A percentile compares a stretch with the other conserved stretches of the same genome.
phyloP scores from a whole-genome alignment of 2,888 invertebrate genomes.

The Cetonia aurata region DNA sequence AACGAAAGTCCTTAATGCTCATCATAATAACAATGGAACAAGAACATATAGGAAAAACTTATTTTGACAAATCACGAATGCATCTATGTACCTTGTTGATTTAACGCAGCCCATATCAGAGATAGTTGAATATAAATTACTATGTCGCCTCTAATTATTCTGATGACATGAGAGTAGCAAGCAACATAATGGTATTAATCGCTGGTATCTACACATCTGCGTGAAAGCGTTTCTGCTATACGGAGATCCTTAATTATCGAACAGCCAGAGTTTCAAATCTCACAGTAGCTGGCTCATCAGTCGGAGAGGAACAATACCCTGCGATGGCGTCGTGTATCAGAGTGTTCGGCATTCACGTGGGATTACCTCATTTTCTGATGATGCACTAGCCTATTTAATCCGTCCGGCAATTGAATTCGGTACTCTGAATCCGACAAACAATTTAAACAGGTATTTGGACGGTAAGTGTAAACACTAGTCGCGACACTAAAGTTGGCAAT shows the following conservation, averaged over 20 bases:
- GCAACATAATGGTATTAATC: conserved; percentile 29
- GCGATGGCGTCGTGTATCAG: conserved; percentile 40
- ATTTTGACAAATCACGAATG: neutral
- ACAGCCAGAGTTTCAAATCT: conserved; percentile 23
- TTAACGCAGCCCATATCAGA: no score
- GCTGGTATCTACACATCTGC: conserved; percentile 8
- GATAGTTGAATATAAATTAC: conserved; percentile 10
- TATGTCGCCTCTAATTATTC: conserved; percentile 24
- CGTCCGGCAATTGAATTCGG: conserved; percentile 2
- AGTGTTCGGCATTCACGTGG: conserved; percentile 44
- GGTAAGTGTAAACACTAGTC: neutral
- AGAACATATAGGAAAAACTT: no score
- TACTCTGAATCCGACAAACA: conserved; percentile 21
- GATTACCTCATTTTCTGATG: conserved; percentile 42
- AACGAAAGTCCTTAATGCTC: no score
- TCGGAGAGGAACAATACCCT: conserved; percentile 41
- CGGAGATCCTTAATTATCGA: conserved; percentile 38
- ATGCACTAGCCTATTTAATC: conserved; percentile 40
- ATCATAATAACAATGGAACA: neutral
- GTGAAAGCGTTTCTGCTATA: conserved; percentile 24
- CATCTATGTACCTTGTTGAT: neutral
- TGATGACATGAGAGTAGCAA: conserved; percentile 13
- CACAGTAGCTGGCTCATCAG: conserved; percentile 44
- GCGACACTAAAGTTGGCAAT: no score
- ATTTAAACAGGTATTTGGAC: conserved; percentile 6